phyloP scores from a whole-genome alignment of 2,797 vertebrate genomes.

The Sebastes hubbsi region DNA sequence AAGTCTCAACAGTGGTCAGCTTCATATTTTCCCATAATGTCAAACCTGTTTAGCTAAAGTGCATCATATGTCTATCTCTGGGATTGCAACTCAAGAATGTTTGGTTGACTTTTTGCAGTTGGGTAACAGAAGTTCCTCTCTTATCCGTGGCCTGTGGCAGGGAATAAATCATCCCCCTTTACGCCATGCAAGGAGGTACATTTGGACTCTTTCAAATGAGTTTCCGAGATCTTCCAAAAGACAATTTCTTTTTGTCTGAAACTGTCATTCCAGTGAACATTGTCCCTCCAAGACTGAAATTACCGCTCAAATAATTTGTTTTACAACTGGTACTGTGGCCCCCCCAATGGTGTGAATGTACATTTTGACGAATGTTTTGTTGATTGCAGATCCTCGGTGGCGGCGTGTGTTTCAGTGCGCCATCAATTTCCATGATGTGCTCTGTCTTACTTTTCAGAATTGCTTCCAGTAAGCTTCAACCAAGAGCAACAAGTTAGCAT shows the following conservation, averaged over 20 bases:
- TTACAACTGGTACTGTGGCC: slow-evolving; percentile 61
- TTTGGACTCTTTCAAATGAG: slow-evolving; percentile 42
- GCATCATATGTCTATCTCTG: slow-evolving; percentile 49
- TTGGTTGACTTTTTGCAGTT: slow-evolving; percentile 41
- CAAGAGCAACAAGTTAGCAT: slow-evolving; percentile 77
- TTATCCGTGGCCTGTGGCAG: slow-evolving; percentile 20
- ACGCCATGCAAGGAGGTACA: slow-evolving; percentile 8
- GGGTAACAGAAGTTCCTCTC: slow-evolving; percentile 30
- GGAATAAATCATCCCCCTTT: slow-evolving; percentile 27
- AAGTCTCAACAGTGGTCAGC: slow-evolving; percentile 1
- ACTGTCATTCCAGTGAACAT: slow-evolving; percentile 70
- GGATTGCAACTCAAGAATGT: slow-evolving; percentile 48
- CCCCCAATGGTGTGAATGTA: slow-evolving; percentile 76
- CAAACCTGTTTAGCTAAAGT: slow-evolving; percentile 34
- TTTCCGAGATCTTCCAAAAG: slow-evolving; percentile 77
- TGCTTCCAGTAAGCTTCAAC: slow-evolving; percentile 80
- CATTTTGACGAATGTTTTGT: slow-evolving; percentile 69
- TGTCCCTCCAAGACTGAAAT: slow-evolving; percentile 62
- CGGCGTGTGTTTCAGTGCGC: slow-evolving; percentile 56
- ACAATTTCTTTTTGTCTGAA: slow-evolving; percentile 57
- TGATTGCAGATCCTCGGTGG: slow-evolving; percentile 51
- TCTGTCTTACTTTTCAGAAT: slow-evolving; percentile 71
- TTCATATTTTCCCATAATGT: slow-evolving; percentile 14
- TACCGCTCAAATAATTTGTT: slow-evolving; percentile 35
- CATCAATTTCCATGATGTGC: slow-evolving; percentile 65